Conservation (phyloP, 2,113 vertebrate species). For the Sclerurus mexicanus region DNA sequence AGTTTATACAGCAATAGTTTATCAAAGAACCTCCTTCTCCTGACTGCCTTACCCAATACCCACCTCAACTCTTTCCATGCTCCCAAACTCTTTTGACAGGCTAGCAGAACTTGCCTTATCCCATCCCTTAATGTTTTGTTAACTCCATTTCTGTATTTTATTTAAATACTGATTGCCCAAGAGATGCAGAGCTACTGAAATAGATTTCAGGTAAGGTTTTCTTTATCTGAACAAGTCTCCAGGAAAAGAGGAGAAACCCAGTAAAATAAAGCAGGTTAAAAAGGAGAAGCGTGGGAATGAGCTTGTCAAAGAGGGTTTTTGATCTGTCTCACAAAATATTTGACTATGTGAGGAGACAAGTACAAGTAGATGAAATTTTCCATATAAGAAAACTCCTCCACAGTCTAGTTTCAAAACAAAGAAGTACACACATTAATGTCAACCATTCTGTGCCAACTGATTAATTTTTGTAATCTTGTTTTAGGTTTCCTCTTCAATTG, state of each 20-base stretch:
- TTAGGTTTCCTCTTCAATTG: conserved; percentile 57
- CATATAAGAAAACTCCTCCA: conserved; percentile 53
- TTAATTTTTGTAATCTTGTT: conserved; percentile 57
- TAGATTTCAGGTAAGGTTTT: background rate
- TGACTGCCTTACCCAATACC: background rate
- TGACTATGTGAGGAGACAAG: conserved; percentile 62
- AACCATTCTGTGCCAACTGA: conserved; percentile 46
- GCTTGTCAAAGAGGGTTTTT: conserved; percentile 61
- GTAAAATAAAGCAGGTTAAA: conserved; percentile 7
- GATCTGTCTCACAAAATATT: conserved; percentile 67
- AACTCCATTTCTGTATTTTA: background rate
- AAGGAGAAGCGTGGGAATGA: conserved; percentile 58
- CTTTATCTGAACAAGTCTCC: background rate
- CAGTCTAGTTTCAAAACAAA: conserved; percentile 64
- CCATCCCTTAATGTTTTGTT: background rate
- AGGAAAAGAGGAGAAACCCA: conserved; percentile 18
- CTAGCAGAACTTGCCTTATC: background rate
- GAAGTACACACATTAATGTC: conserved; percentile 63
- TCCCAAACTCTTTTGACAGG: background rate
- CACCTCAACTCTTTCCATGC: background rate
- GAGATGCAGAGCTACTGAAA: background rate
- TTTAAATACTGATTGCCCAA: background rate
- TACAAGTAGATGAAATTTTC: conserved; percentile 62
- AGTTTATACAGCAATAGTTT: background rate
- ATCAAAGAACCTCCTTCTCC: background rate